These are phyloP conservation scores for Eurystomus glaucurus DNA, from an alignment of 2,797 vertebrate genomes.

Conservation along the genomic window DNA sequence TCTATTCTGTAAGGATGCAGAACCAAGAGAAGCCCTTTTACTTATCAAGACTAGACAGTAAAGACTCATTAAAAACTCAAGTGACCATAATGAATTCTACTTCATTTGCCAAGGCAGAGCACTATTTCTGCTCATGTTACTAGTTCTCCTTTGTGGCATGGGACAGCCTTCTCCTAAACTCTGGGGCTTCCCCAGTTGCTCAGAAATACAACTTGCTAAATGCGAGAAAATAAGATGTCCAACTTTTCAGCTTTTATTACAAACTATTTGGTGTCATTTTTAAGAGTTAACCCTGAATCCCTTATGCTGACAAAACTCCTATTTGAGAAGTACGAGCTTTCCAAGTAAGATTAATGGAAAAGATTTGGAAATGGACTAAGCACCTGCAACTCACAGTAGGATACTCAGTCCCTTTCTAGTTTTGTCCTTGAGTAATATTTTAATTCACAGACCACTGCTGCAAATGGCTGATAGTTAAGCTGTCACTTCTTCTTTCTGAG, in stretches of 20 bases:
- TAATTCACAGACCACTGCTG: background rate
- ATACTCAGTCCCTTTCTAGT: background rate
- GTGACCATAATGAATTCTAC: constrained; percentile 27
- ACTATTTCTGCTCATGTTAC: background rate
- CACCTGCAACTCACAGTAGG: background rate
- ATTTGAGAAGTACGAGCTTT: background rate
- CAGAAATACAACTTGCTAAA: background rate
- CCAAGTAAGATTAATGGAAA: background rate
- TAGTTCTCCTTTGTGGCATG: background rate
- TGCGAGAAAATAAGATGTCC: background rate
- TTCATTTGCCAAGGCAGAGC: constrained; percentile 7
- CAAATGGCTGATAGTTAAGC: background rate
- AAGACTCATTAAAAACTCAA: constrained; percentile 42
- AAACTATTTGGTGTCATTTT: background rate
- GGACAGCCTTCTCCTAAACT: background rate
- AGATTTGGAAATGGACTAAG: background rate
- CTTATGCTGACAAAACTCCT: background rate
- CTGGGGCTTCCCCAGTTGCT: background rate
- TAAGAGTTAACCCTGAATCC: background rate
- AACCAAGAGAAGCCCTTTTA: background rate
- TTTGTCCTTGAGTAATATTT: background rate
- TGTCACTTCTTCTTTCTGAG: background rate
- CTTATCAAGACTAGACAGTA: constrained; percentile 17
- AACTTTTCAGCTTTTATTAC: background rate
- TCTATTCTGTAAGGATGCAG: background rate